Conservation (phyloP, 2,888 invertebrate genomes). For the Trissolcus brochymenae region DNA sequence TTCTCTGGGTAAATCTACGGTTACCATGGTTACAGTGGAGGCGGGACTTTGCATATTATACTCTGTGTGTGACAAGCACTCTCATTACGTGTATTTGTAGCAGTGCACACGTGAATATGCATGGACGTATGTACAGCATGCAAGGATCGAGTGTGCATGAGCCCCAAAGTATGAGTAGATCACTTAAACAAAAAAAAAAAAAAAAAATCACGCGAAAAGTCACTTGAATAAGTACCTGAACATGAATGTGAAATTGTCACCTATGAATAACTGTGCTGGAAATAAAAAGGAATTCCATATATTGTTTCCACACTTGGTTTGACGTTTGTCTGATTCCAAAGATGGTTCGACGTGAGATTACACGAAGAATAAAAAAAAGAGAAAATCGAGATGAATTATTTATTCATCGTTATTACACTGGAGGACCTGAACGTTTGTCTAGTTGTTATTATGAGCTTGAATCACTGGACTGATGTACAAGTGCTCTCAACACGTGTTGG, state of each 20-base stretch:
- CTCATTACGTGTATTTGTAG: constrained; percentile 67
- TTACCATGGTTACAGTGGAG: constrained; percentile 73
- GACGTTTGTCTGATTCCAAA: too few species aligned
- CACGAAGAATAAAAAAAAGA: too few species aligned
- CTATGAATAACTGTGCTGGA: constrained; percentile 57
- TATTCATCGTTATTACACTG: too few species aligned
- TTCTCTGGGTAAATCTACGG: constrained; percentile 69
- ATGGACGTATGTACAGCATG: constrained; percentile 37
- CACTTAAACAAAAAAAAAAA: constrained; percentile 56
- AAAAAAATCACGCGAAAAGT: constrained; percentile 65
- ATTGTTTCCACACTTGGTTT: too few species aligned
- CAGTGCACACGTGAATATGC: constrained; percentile 51
- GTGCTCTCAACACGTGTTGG: constrained; percentile 47
- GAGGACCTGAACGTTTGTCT: too few species aligned
- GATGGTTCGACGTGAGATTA: too few species aligned
- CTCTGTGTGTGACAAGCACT: constrained; percentile 74
- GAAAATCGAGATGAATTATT: too few species aligned
- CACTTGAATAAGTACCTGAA: constrained; percentile 61
- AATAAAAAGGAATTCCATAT: neutral
- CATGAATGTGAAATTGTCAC: constrained; percentile 73
- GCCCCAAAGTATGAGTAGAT: constrained; percentile 65
- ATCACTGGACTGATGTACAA: constrained; percentile 13
- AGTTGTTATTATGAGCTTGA: too few species aligned
- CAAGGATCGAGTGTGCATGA: constrained; percentile 65
- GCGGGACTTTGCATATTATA: constrained; percentile 76